Percentiles rank a stretch among this genome's conserved stretches.
Evolutionary conservation across 2,113 vertebrate species (phyloP).

Genomic region (Enhydra lutris): DNA sequence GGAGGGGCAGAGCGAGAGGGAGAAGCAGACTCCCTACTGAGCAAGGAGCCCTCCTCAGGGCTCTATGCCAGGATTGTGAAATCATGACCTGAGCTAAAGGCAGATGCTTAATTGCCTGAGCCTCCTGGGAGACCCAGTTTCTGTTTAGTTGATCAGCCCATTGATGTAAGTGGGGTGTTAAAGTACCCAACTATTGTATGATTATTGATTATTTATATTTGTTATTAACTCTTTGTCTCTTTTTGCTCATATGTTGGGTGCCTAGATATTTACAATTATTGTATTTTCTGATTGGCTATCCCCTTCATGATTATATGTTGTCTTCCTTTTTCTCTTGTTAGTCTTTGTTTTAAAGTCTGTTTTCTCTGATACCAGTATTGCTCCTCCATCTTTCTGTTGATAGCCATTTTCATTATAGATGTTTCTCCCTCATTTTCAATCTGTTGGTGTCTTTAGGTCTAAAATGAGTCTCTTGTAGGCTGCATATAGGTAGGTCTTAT

Average conservation of each 20-base stretch:
- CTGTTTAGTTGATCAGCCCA: not conserved
- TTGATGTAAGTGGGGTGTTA: not conserved
- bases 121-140: not conserved
- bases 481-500: not conserved
- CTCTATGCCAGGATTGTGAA: not conserved
- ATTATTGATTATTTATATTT: not conserved
- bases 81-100: not conserved
- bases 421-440: not conserved
- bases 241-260: not conserved
- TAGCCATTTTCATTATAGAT: not conserved
- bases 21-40: not conserved
- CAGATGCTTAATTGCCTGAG: not conserved
- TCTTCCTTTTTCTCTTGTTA: not conserved
- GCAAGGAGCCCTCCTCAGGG: not conserved
- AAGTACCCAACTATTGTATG: not conserved
- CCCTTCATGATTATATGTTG: not conserved
- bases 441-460: not conserved
- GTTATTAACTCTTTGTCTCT: not conserved
- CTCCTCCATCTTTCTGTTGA: not conserved
- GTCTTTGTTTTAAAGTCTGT: not conserved
- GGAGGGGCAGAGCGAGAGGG: not conserved
- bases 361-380: not conserved
- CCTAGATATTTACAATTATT: not conserved
- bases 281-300: not conserved
- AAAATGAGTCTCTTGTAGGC: not conserved